Evolutionary conservation across 2,888 invertebrate species (phyloP), one percentile per base, ranked within the genome.

Genomic region (Eurois occulta): DNA sequence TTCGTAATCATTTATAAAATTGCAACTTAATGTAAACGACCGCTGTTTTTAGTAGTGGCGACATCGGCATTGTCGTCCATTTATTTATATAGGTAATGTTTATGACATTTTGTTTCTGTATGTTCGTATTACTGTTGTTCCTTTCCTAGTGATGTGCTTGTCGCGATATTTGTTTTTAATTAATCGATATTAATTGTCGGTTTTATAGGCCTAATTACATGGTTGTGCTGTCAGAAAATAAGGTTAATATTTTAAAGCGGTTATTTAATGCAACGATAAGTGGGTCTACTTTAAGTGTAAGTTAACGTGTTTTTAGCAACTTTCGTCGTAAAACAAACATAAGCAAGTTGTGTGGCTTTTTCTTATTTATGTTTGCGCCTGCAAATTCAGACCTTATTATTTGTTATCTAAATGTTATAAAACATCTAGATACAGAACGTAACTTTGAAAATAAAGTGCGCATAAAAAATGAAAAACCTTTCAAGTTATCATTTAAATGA

Each of bases 21-120:
- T 91, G 92, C 91, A 92, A 93, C 93, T 93, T 91, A 92, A 94
- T 94, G 93, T 93, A 93, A 94, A 93, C 87, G 90, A 90, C 88
- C 86, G 80, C 75, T 78, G 86, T 87, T 92, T 91, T 90, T 89
- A 85, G 81, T 85, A 81, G 85, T 84, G 86, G 84, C 82, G 72
- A 87, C 87, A 88, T 90, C 81, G 72, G 86, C 87, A 88, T 90
- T 90, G 87, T 84, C 79, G 83, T 78, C 86, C 88, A 87, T 89
- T 87, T 87, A 86, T 87, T 86, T 81, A 84, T 73, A 38, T 79
- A 69, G 80, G 78, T 90, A 88, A 90, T 89, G 87, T 88, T 88
- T 88, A 86, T 89, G 86, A 89, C 88, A 89, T 89, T 90, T 90
- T 70, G 84, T 73, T 78, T 35, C 81, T 32, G 35, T 28, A 83